Evolutionary conservation across 2,888 invertebrate genomes (phyloP).

Genomic region (Hypena proboscidalis): DNA sequence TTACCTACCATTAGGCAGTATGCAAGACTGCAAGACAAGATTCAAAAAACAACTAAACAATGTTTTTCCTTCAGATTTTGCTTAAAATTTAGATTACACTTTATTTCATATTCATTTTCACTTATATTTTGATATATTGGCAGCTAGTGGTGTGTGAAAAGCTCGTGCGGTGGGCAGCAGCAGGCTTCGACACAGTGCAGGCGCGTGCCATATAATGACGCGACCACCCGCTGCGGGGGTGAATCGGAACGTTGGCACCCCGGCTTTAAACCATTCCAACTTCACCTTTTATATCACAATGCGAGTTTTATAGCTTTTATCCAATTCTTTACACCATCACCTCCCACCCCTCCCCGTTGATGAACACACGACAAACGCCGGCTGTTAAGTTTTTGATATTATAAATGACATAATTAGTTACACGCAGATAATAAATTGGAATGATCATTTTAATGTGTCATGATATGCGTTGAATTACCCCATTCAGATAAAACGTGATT

Average conservation of each 20-base stretch:
- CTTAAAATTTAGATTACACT: too few relatives aligned
- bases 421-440: conserved; percentile 59
- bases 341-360: conserved; percentile 60
- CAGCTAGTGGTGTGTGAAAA: conserved; percentile 58
- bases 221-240: conserved; percentile 53
- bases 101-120: too few relatives aligned
- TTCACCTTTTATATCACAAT: conserved; percentile 76
- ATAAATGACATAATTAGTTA: conserved; percentile 70
- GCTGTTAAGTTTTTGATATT: conserved; percentile 65
- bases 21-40: too few relatives aligned
- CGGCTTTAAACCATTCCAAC: conserved; percentile 72
- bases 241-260: conserved; percentile 58
- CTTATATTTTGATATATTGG: conserved; percentile 52
- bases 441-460: conserved; percentile 53
- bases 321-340: conserved; percentile 79
- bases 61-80: too few relatives aligned
- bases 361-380: conserved; percentile 57
- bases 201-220: conserved; percentile 64
- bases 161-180: conserved; percentile 33
- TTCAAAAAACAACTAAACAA: too few relatives aligned
- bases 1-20: too few relatives aligned
- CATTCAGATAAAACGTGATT: conserved; percentile 32
- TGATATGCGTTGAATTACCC: conserved; percentile 41
- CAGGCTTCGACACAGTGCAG: conserved; percentile 1
- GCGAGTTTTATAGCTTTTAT: conserved; percentile 77